phyloP scores from a whole-genome alignment of 2,113 vertebrate genomes.

The Indri indri region DNA sequence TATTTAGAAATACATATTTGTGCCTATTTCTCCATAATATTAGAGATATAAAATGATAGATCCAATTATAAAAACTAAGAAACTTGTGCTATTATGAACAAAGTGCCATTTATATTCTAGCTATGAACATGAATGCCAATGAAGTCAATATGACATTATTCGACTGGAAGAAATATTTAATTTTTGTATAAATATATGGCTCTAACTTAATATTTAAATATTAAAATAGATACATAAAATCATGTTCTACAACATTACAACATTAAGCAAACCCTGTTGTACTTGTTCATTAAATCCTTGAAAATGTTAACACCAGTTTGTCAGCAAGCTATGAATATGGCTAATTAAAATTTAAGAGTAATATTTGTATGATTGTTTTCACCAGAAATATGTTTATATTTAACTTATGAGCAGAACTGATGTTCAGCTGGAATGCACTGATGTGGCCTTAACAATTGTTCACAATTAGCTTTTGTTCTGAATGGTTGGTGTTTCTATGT shows the following conservation, averaged over 20 bases:
- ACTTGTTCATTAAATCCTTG: constrained; percentile 74
- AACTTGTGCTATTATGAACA: background rate
- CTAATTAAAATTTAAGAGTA: constrained; percentile 68
- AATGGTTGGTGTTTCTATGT: background rate
- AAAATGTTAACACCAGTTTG: constrained; percentile 74
- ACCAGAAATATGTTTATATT: constrained; percentile 29
- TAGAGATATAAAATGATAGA: background rate
- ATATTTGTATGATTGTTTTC: constrained; percentile 49
- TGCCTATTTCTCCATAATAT: background rate
- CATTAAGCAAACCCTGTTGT: constrained; percentile 64
- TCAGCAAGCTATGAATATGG: constrained; percentile 64
- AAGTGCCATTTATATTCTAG: background rate
- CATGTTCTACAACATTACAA: constrained; percentile 48
- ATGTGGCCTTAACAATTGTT: background rate
- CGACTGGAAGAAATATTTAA: constrained; percentile 45
- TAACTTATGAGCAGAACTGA: background rate
- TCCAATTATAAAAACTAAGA: background rate
- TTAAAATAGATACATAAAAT: constrained; percentile 66
- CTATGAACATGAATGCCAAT: constrained; percentile 55
- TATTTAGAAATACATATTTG: background rate
- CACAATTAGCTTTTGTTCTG: background rate
- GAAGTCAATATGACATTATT: constrained; percentile 42
- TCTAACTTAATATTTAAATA: constrained; percentile 57
- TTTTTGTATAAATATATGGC: constrained; percentile 63
- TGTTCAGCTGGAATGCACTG: background rate